Evolutionary conservation across 2,797 vertebrate genomes (phyloP).

Genomic region (Avahi laniger): DNA sequence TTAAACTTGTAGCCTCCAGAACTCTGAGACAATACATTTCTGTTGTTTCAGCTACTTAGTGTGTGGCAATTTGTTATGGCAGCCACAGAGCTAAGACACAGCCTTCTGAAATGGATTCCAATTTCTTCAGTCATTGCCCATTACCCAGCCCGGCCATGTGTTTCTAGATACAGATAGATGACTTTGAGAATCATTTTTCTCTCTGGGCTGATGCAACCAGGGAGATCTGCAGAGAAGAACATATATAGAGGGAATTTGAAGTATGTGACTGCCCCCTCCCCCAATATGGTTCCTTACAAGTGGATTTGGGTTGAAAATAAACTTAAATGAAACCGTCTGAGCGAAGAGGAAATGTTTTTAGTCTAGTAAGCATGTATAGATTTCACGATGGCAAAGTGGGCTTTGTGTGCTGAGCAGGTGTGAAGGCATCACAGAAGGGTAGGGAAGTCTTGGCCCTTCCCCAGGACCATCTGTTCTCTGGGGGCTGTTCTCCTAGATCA

Average conservation of each 20-base stretch:
- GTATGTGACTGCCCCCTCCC: background rate
- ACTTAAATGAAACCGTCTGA: background rate
- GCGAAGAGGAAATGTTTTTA: background rate
- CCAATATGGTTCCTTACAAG: background rate
- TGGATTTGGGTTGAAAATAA: background rate
- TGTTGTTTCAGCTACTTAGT: background rate
- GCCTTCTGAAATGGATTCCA: background rate
- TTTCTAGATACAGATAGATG: background rate
- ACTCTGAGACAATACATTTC: background rate
- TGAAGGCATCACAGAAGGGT: fast-evolving
- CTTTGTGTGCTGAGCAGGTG: fast-evolving
- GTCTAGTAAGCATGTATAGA: background rate
- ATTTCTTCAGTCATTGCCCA: background rate
- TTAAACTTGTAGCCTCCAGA: background rate
- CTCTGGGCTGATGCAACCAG: background rate
- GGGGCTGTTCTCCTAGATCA: background rate
- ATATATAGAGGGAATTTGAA: fast-evolving
- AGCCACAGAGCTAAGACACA: too few relatives aligned
- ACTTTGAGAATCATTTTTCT: background rate
- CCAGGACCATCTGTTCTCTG: background rate
- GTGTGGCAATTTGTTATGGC: background rate
- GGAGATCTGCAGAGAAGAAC: background rate
- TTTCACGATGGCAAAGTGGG: background rate
- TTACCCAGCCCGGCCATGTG: background rate
- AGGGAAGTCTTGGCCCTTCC: too few relatives aligned